These are phyloP conservation scores for Aphelocoma californica DNA, from an alignment of 2,797 vertebrate genomes.

Conservation along the genomic window DNA sequence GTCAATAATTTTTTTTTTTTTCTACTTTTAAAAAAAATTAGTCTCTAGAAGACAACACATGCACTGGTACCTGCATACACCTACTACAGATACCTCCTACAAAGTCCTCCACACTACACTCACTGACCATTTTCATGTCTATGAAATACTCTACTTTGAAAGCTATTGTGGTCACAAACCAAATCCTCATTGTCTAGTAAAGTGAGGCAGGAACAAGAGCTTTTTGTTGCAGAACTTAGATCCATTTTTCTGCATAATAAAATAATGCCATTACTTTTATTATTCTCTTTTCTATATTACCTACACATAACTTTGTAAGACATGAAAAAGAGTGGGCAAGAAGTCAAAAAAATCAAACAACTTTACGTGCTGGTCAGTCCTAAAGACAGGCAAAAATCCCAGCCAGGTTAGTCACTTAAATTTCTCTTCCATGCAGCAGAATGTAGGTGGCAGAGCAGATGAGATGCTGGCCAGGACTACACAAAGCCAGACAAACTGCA, in stretches of 20 bases:
- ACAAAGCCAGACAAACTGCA: neutral
- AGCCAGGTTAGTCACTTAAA: neutral
- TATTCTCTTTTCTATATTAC: neutral
- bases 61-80: neutral
- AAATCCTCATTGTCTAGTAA: neutral
- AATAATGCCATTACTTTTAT: neutral
- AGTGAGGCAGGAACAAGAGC: neutral
- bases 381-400: neutral
- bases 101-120: neutral
- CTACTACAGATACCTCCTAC: neutral
- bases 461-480: neutral
- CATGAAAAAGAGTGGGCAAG: neutral
- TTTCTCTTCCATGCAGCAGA: neutral
- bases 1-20: neutral
- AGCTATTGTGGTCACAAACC: neutral
- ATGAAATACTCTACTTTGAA: neutral
- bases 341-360: neutral
- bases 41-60: neutral
- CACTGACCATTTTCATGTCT: neutral
- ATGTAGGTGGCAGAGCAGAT: neutral
- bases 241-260: neutral
- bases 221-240: neutral
- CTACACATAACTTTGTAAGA: neutral
- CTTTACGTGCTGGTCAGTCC: neutral
- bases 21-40: neutral